These are phyloP conservation scores for Lithobates sylvaticus DNA, from an alignment of 2,797 vertebrate genomes.

Conservation along the genomic window DNA sequence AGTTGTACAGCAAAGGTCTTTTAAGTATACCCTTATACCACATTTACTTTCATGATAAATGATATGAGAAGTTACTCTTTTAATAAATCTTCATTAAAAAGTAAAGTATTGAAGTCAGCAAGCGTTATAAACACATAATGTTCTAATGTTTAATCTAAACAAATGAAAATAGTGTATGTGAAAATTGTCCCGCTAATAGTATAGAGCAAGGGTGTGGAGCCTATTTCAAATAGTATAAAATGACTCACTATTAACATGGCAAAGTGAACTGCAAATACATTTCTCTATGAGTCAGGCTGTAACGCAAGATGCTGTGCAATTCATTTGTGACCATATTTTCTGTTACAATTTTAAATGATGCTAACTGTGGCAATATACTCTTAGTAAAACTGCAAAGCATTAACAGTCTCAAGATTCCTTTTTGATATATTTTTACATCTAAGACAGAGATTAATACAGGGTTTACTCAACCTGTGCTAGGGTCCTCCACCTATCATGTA, in stretches of 20 bases:
- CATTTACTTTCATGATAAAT: slow-evolving; percentile 15
- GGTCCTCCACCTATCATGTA: no score
- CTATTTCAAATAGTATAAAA: slow-evolving; percentile 36
- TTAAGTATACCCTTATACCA: neutral
- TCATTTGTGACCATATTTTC: no score
- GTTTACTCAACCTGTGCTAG: no score
- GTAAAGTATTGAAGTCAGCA: neutral
- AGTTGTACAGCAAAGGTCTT: neutral
- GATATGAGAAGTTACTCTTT: no score
- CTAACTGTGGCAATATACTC: no score
- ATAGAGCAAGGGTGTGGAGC: slow-evolving; percentile 46
- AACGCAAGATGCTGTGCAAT: no score
- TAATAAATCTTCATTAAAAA: neutral
- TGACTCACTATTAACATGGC: slow-evolving; percentile 43
- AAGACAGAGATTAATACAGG: no score
- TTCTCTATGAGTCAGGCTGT: neutral
- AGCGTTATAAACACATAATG: neutral
- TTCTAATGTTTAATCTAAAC: slow-evolving; percentile 25
- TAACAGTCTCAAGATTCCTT: no score
- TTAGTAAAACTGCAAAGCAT: no score
- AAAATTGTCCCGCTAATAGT: slow-evolving; percentile 34
- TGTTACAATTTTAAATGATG: no score
- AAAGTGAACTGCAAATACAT: slow-evolving; percentile 9
- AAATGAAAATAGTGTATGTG: slow-evolving; percentile 22
- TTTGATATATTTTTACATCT: no score